Evolutionary conservation across 2,797 vertebrate genomes (phyloP), one percentile per base, ranked within the genome.

Genomic region (Coendou prehensilis): DNA sequence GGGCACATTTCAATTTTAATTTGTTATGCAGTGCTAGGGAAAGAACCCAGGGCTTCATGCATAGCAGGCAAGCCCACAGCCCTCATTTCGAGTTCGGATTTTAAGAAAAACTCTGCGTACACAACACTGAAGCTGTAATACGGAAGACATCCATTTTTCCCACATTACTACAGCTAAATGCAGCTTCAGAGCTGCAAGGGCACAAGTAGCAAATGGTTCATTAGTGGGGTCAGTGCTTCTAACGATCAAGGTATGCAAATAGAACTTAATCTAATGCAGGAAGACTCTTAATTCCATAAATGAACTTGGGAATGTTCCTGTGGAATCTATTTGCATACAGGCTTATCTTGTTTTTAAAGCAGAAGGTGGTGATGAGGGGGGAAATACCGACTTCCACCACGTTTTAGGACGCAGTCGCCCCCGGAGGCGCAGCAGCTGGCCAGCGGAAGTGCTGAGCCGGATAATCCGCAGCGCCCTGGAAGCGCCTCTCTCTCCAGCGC

Each of bases 281-380:
- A 54, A 90, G 93, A 94, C 91, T 78, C 92, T 91, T 67, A 78
- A 97, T 92, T 96, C 76, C 90, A 94, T 93, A 96, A 97, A 97
- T 92, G 91, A 95, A 85, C 87, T 84, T 23, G 90, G 95, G 95
- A 92, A 86, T 67, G 84, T 87, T 87, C 41, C 96, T 91, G 87
- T 88, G 93, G 95, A 92, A 91, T 94, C 69, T 84, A 96, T 98
- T 96, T 97, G 96, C 97, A 96, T 97, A 73, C 79, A 91, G 91
- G 90, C 90, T 97, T 97, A 97, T 96, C 96, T 96, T 97, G 96
- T 96, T 97, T 97, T 97, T 95, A 96, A 96, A 97, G 94, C 93
- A 92, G 54, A 84, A 87, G 76, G 76, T 56, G 22, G 41, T 0
- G 0, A 11, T 23, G 33, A 41, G 30, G 23, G 45, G 23, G 89